Percentiles rank a stretch among this genome's conserved stretches.
These are phyloP conservation scores for Leptogaster cylindrica DNA, from an alignment of 2,888 invertebrate genomes.

Conservation along the genomic window DNA sequence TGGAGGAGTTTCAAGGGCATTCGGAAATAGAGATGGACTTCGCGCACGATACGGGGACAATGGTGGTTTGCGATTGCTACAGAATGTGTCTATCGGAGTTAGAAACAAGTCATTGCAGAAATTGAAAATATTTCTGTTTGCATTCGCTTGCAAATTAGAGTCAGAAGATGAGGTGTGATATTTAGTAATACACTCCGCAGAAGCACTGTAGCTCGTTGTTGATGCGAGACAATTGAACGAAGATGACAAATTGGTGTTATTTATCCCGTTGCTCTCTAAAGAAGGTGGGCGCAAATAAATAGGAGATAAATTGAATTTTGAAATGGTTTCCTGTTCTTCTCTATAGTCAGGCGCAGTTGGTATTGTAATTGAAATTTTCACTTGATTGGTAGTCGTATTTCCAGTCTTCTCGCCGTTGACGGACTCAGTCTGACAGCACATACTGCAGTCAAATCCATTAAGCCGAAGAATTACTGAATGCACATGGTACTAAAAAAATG, in stretches of 20 bases:
- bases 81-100: slow-evolving; percentile 50
- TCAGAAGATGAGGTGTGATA: slow-evolving; percentile 56
- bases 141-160: slow-evolving; percentile 55
- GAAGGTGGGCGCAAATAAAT: slow-evolving; percentile 55
- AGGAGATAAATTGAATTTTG: slow-evolving; percentile 54
- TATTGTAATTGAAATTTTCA: slow-evolving; percentile 54
- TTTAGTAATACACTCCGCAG: slow-evolving; percentile 31
- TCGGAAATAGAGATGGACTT: slow-evolving; percentile 57
- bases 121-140: slow-evolving; percentile 57
- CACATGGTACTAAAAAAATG: slow-evolving; percentile 62
- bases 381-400: slow-evolving; percentile 49
- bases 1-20: slow-evolving; percentile 57
- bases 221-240: slow-evolving; percentile 56
- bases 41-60: slow-evolving; percentile 57
- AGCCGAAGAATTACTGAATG: slow-evolving; percentile 67
- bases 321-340: slow-evolving; percentile 45
- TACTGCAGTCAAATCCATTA: slow-evolving; percentile 64
- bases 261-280: slow-evolving; percentile 44
- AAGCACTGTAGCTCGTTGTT: background rate
- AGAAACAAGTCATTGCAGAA: slow-evolving; percentile 56
- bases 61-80: slow-evolving; percentile 54
- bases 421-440: slow-evolving; percentile 63
- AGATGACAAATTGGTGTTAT: slow-evolving; percentile 53
- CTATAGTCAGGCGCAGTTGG: slow-evolving; percentile 36
- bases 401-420: slow-evolving; percentile 37